phyloP scores from a whole-genome alignment of 2,797 vertebrate genomes.

The Typhlichthys eigenmanni region DNA sequence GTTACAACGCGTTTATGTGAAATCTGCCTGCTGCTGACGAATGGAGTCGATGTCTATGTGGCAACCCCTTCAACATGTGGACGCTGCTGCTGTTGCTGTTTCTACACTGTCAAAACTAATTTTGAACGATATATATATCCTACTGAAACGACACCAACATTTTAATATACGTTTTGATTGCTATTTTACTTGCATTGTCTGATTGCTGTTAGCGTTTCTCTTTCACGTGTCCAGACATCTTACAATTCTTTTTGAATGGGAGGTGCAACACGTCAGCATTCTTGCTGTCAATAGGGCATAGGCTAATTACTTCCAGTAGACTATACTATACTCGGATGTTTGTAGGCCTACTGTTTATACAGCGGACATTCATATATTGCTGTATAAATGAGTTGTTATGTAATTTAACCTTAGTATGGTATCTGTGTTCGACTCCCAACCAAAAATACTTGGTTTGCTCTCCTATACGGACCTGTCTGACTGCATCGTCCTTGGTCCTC shows the following conservation, averaged over 20 bases:
- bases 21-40: slow-evolving; percentile 36
- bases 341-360: neutral
- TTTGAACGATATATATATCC: neutral
- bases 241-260: slow-evolving; percentile 29
- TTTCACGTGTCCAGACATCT: slow-evolving; percentile 24
- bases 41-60: slow-evolving; percentile 61
- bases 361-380: neutral
- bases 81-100: neutral
- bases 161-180: neutral
- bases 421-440: too few relatives aligned
- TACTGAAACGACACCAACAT: neutral
- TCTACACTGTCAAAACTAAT: neutral
- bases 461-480: too few relatives aligned
- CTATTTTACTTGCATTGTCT: neutral
- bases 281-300: slow-evolving; percentile 16
- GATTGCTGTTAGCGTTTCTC: neutral
- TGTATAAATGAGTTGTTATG: too few relatives aligned
- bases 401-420: too few relatives aligned
- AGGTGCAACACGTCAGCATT: slow-evolving; percentile 84
- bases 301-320: neutral
- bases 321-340: neutral
- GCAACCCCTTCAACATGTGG: slow-evolving; percentile 47
- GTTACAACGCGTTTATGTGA: neutral
- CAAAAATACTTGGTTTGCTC: too few relatives aligned
- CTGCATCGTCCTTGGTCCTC: too few relatives aligned